Percentiles rank a stretch among this genome's conserved stretches.
Evolutionary conservation across 2,113 vertebrate species (phyloP).

Genomic region (Hiodon tergisus): DNA sequence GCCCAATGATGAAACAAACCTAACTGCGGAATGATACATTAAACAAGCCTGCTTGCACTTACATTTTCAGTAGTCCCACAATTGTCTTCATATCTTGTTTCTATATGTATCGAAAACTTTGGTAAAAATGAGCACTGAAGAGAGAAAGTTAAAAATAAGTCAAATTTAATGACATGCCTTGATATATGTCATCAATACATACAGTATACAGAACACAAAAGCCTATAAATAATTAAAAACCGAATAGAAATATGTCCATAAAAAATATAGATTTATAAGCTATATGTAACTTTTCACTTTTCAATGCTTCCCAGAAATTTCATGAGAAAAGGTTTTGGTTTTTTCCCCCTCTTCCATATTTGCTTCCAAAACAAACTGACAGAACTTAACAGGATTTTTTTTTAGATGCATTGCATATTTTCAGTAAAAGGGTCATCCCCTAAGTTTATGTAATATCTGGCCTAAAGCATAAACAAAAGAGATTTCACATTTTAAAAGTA

Average conservation of each 20-base stretch:
- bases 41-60: constrained; percentile 36
- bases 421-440: no score
- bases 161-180: background rate
- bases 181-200: no score
- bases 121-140: constrained; percentile 68
- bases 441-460: background rate
- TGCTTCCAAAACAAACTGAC: no score
- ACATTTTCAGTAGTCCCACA: constrained; percentile 58
- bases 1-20: background rate
- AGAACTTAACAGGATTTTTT: no score
- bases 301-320: no score
- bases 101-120: constrained; percentile 61
- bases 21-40: background rate
- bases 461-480: background rate
- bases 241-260: background rate
- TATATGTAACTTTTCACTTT: no score
- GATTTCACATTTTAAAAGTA: background rate
- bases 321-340: no score
- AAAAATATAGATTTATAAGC: no score
- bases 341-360: no score
- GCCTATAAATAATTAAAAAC: background rate
- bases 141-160: constrained; percentile 12
- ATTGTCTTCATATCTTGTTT: constrained; percentile 58
- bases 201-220: no score
- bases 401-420: no score